Conservation (phyloP, 2,888 invertebrate genomes). For the Ernsta delagoae region DNA sequence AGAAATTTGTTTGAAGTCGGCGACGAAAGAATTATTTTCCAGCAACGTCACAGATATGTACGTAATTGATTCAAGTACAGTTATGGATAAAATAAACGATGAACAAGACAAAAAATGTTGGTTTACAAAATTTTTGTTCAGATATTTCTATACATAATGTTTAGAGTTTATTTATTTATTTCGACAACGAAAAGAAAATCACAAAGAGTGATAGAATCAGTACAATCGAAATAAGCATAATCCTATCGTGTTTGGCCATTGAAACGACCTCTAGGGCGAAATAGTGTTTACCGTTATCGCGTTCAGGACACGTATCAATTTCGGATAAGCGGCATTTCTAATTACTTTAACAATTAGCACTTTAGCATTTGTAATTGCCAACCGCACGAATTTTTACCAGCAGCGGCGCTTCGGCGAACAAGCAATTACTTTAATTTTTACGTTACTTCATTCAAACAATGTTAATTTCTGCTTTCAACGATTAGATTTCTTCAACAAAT, state of each 20-base stretch:
- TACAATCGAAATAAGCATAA: too few species aligned
- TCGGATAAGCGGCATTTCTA: constrained; percentile 28
- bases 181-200: too few species aligned
- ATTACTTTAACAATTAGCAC: constrained; percentile 30
- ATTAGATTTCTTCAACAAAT: neutral
- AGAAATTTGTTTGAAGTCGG: constrained; percentile 44
- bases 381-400: constrained; percentile 31
- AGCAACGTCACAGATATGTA: neutral
- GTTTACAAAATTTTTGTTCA: too few species aligned
- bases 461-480: neutral
- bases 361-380: constrained; percentile 22
- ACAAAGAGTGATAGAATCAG: neutral
- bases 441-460: constrained; percentile 18
- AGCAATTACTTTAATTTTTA: constrained; percentile 23
- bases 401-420: constrained; percentile 24
- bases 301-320: constrained; percentile 29
- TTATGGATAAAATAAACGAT: neutral
- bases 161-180: too few species aligned
- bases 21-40: constrained; percentile 32
- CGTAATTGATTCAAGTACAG: neutral
- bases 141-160: too few species aligned
- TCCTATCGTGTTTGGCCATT: constrained; percentile 14
- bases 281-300: constrained; percentile 21
- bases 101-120: too few species aligned
- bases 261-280: constrained; percentile 18